Evolutionary conservation across 2,797 vertebrate species (phyloP), one percentile per base, ranked within the genome.

Genomic region (Enteromius thamalakanensis): DNA sequence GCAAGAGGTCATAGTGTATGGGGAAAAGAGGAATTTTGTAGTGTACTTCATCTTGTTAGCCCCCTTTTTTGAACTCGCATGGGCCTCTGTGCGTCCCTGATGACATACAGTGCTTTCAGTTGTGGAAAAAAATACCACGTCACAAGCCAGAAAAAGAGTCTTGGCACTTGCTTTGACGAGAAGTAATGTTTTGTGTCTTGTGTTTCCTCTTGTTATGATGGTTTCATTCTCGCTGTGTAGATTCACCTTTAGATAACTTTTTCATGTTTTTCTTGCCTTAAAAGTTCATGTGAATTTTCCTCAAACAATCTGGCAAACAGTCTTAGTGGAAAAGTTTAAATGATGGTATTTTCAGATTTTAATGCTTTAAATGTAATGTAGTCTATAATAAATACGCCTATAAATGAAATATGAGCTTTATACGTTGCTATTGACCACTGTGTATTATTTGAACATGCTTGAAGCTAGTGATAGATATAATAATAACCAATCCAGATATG

Each of bases 1-100:
- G 94, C 95, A 92, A 93, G 47, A 89, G 90, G 88, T 91, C 87
- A 89, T 90, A 23, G 86, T 88, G 87, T 90, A 92, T 87, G 87
- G 90, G 91, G 92, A 90, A 91, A 91, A 90, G 89, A 79, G 89
- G 91, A 93, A 93, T 91, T 80, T 81, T 90, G 87, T 82, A 80
- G 76, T 86, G 55, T 72, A 85, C 80, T 92, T 91, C 83, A 85
- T 91, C 84, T 83, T 40, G 83, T 90, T 83, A 62, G 40, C 79
- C 81, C 78, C 60, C 81, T 86, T 87, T 90, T 90, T 88, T 85
- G 86, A 68, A 65, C 80, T 86, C 85, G 74, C 76, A 76, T 23
- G 26, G 79, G 26, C 12, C 60, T 21, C n/a, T 23, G 21, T 15
- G 82, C 2, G 6, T 86, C 85, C 51, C 51, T 65, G 14, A 79